Percentiles rank a stretch among this genome's conserved stretches.
These are phyloP conservation scores for Eriosoma lanigerum DNA, from an alignment of 1,140 invertebrate species.

Conservation along the genomic window DNA sequence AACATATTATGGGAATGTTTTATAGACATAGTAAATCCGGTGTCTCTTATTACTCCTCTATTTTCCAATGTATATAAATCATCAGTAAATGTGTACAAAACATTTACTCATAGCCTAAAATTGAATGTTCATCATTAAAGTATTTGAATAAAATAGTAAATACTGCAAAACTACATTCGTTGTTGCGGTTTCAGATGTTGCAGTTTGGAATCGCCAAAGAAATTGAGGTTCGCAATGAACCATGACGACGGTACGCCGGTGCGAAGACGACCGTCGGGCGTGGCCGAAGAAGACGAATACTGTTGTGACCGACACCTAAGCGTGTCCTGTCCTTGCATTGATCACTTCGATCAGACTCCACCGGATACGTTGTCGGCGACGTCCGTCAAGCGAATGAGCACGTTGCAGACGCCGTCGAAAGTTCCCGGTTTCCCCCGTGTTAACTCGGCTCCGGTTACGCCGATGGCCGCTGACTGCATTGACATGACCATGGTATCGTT, in stretches of 20 bases:
- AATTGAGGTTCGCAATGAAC: conserved; percentile 72
- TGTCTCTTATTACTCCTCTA: too few relatives aligned
- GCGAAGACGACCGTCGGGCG: conserved; percentile 56
- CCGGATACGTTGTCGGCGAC: neutral
- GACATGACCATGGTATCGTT: conserved; percentile 17
- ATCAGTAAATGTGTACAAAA: too few relatives aligned
- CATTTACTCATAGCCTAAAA: too few relatives aligned
- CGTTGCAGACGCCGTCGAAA: neutral
- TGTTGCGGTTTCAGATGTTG: conserved; percentile 63
- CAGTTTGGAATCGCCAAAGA: conserved; percentile 78
- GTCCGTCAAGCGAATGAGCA: neutral
- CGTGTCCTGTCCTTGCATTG: conserved; percentile 66
- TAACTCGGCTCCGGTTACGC: conserved; percentile 38
- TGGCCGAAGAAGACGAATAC: conserved; percentile 56
- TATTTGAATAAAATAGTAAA: too few relatives aligned
- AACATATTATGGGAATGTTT: too few relatives aligned
- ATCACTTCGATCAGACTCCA: conserved; percentile 60
- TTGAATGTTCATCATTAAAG: too few relatives aligned
- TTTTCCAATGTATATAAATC: too few relatives aligned
- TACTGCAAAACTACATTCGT: too few relatives aligned
- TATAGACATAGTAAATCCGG: too few relatives aligned
- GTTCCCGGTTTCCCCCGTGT: conserved; percentile 6
- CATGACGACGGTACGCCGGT: conserved; percentile 63
- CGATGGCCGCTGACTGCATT: conserved; percentile 30
- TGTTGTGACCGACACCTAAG: conserved; percentile 60